A percentile compares a stretch with the other conserved stretches of the same genome.
phyloP scores from a whole-genome alignment of 1,140 invertebrate species.

The Drosophila suzukii region DNA sequence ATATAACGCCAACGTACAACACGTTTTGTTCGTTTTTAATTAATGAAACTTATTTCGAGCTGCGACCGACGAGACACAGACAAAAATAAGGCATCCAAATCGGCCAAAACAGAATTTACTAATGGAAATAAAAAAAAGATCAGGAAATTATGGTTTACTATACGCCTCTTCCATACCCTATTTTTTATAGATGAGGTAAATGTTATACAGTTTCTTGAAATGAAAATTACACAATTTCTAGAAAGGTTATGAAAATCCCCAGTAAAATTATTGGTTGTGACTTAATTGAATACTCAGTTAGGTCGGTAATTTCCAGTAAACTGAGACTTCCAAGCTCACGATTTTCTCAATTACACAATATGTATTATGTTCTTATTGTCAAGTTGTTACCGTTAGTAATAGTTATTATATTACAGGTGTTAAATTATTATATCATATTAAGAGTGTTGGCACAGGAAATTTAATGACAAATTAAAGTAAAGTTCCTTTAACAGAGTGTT shows the following conservation, averaged over 20 bases:
- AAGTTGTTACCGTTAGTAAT: neutral
- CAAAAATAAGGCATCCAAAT: conserved; percentile 53
- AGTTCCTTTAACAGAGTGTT: neutral
- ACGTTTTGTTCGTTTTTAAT: conserved; percentile 79
- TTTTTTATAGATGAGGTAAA: neutral
- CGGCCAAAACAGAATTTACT: conserved; percentile 23
- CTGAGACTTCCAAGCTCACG: neutral
- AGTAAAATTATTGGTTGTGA: neutral
- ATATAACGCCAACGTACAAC: conserved; percentile 55
- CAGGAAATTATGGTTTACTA: neutral
- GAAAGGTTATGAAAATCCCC: conserved; percentile 3
- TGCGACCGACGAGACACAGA: conserved; percentile 40
- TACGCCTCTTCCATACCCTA: conserved; percentile 12
- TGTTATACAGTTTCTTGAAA: neutral
- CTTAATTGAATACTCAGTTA: neutral
- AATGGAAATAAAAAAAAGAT: conserved; percentile 20
- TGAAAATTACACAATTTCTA: neutral
- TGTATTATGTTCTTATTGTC: too few species aligned
- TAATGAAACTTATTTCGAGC: conserved; percentile 73
- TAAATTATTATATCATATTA: too few species aligned
- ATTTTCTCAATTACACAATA: neutral
- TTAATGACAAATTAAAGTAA: too few species aligned
- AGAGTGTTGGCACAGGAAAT: neutral
- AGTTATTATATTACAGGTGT: neutral
- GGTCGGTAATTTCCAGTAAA: neutral